phyloP scores from a whole-genome alignment of 2,888 invertebrate species.

The Ophion slaviceki region DNA sequence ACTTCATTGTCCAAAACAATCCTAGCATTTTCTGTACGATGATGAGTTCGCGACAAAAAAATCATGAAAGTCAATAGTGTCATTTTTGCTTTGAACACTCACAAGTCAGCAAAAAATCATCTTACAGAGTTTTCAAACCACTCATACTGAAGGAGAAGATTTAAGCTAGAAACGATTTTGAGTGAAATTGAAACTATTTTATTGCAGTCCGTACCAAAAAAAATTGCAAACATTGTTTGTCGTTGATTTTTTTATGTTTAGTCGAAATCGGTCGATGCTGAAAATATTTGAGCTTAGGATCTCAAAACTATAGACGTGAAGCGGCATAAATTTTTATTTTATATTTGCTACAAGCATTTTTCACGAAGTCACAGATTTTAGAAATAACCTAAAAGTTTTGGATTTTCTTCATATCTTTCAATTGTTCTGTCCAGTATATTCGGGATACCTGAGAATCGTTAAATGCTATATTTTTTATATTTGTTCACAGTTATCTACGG shows the following conservation, averaged over 20 bases:
- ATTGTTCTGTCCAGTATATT: not conserved
- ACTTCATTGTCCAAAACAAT: not conserved
- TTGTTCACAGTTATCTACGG: too few relatives aligned
- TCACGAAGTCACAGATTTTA: not conserved
- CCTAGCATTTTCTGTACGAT: too few relatives aligned
- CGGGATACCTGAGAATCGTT: not conserved
- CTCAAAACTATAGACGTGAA: not conserved
- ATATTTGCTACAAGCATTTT: not conserved
- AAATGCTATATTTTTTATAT: not conserved
- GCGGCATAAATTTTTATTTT: not conserved
- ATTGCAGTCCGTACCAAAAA: not conserved
- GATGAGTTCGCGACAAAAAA: too few relatives aligned
- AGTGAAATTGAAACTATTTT: not conserved
- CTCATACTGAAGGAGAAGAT: not conserved
- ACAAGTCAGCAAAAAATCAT: not conserved
- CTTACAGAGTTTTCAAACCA: not conserved
- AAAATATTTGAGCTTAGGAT: constrained; percentile 13
- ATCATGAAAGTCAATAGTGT: too few relatives aligned
- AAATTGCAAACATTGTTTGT: not conserved
- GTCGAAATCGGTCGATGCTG: not conserved
- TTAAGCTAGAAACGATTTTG: not conserved
- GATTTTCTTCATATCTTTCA: not conserved
- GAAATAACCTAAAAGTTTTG: not conserved
- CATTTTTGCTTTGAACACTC: not conserved
- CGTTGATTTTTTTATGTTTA: not conserved